Conservation (phyloP, 2,113 vertebrate species). For the Anolis sagrei region DNA sequence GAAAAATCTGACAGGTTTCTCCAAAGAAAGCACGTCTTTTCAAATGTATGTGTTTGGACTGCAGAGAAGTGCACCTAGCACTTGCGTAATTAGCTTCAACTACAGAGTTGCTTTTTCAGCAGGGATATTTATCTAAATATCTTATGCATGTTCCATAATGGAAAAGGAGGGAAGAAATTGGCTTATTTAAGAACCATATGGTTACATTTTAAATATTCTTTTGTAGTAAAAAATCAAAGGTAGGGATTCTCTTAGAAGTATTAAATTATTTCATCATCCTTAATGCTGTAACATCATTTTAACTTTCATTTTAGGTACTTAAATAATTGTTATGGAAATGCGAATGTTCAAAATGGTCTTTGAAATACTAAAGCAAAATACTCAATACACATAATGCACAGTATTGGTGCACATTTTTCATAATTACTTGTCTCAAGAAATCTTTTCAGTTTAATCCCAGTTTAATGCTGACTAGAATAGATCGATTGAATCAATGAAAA, state of each 20-base stretch:
- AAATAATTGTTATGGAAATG: slow-evolving; percentile 25
- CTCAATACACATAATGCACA: not conserved
- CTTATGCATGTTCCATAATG: slow-evolving; percentile 73
- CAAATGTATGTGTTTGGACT: slow-evolving; percentile 78
- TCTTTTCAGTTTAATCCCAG: not conserved
- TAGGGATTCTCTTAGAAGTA: not conserved
- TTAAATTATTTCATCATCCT: slow-evolving; percentile 40
- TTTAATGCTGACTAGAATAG: no score
- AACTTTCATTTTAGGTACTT: not conserved
- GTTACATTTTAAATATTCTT: slow-evolving; percentile 51
- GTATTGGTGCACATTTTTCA: not conserved
- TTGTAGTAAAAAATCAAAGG: slow-evolving; percentile 46
- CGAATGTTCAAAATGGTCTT: slow-evolving; percentile 17
- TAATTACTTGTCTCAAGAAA: not conserved
- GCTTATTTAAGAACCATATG: slow-evolving; percentile 32
- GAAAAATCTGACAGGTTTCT: slow-evolving; percentile 61
- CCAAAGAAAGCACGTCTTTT: slow-evolving; percentile 79
- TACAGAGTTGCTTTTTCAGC: slow-evolving; percentile 76
- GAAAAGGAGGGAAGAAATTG: slow-evolving; percentile 45
- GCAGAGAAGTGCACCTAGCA: slow-evolving; percentile 63
- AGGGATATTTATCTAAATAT: slow-evolving; percentile 73
- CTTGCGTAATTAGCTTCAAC: slow-evolving; percentile 75
- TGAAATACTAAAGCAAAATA: slow-evolving; percentile 15
- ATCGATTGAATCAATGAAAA: no score
- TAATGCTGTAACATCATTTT: not conserved